A percentile compares a stretch with the other conserved stretches of the same genome.
Evolutionary conservation across 2,113 vertebrate genomes (phyloP).

Genomic region (Larimichthys polyactis): DNA sequence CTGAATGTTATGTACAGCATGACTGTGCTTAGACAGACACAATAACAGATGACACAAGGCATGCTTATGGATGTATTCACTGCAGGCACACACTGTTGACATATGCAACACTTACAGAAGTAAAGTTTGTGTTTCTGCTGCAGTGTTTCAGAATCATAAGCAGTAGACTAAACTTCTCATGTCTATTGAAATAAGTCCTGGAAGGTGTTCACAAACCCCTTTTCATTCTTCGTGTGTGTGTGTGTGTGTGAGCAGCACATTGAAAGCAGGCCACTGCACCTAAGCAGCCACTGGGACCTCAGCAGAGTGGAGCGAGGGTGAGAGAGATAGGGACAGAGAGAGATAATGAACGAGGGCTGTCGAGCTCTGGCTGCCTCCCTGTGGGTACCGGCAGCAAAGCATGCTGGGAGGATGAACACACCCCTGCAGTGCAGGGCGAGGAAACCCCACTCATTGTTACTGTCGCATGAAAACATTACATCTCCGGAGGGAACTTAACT

Average conservation of each 20-base stretch:
- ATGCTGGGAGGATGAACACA: constrained; percentile 68
- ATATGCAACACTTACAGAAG: neutral
- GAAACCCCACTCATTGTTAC: constrained; percentile 59
- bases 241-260: constrained; percentile 46
- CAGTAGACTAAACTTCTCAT: neutral
- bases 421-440: constrained; percentile 65
- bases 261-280: constrained; percentile 78
- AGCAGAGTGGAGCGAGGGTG: constrained; percentile 22
- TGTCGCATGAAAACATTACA: constrained; percentile 1
- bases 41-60: neutral
- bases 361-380: constrained; percentile 64
- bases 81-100: too few relatives aligned
- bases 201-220: too few relatives aligned
- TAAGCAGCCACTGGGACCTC: constrained; percentile 61
- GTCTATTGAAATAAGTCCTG: too few relatives aligned
- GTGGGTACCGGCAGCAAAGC: constrained; percentile 73
- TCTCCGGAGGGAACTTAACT: neutral
- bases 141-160: neutral
- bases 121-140: neutral
- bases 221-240: too few relatives aligned
- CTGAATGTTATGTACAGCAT: neutral
- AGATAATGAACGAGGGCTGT: constrained; percentile 61
- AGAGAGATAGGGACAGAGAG: constrained; percentile 19
- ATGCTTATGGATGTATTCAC: neutral
- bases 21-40: neutral